Percentiles rank a stretch among this genome's conserved stretches.
These are phyloP conservation scores for Pardosa pseudoannulata DNA, from an alignment of 2,888 invertebrate species.

Conservation along the genomic window DNA sequence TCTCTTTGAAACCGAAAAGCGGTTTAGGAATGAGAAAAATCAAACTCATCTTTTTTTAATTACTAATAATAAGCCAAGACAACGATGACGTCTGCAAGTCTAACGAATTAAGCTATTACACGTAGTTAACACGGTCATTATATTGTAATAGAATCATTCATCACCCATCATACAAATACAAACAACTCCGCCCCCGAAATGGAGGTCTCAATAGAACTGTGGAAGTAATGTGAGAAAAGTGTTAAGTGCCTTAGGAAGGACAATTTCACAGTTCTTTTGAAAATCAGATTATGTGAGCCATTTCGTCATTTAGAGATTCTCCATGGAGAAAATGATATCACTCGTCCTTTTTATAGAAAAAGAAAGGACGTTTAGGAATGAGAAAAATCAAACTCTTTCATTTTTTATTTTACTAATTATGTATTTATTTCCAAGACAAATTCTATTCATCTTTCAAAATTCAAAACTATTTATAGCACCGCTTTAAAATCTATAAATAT, in stretches of 20 bases:
- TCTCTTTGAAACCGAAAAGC: slow-evolving; percentile 7
- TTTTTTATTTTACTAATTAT: too few species aligned
- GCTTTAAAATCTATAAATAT: too few species aligned
- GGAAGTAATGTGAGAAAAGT: background rate
- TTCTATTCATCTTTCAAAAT: too few species aligned
- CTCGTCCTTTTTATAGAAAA: too few species aligned
- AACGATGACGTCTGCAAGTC: slow-evolving; percentile 34
- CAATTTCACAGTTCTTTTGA: background rate
- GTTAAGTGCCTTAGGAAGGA: background rate
- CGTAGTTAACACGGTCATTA: slow-evolving; percentile 64
- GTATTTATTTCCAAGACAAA: too few species aligned
- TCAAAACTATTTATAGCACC: too few species aligned
- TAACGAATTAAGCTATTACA: slow-evolving; percentile 62
- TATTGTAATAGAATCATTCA: slow-evolving; percentile 40
- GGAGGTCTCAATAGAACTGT: background rate
- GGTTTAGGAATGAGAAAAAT: background rate
- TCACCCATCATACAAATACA: slow-evolving; percentile 11
- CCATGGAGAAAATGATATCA: too few species aligned
- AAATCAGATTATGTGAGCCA: background rate
- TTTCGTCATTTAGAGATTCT: background rate
- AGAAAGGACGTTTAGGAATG: too few species aligned
- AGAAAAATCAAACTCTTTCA: too few species aligned
- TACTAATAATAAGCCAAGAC: slow-evolving; percentile 39
- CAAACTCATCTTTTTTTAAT: slow-evolving; percentile 38
- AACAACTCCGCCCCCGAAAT: slow-evolving; percentile 6